Base-by-base conservation (phyloP, 2,113 vertebrate species). In the Narcine bancroftii region DNA sequence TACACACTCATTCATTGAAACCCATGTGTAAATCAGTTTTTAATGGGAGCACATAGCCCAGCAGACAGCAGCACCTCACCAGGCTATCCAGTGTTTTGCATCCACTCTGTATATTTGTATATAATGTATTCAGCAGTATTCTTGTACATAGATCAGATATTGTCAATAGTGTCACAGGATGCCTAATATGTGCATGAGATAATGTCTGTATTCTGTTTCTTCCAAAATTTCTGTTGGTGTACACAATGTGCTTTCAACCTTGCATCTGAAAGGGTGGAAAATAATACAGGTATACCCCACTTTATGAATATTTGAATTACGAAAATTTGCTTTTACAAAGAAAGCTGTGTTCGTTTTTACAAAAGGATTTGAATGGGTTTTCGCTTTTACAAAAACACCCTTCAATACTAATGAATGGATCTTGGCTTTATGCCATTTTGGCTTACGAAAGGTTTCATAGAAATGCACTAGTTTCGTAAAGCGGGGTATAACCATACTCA, bases 1-100 rank as follows among this genome's bases (percentile, higher is more conserved):
- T 94, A 98, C 96, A 36, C 97, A 98, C 95, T 98, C 98, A 92
- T 97, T 98, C 96, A 98, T 98, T 69, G 97, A 98, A 95, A 98
- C 97, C 6, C 97, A 98, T 0, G 96, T 97, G 94, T 98, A 96
- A 97, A 92, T 65, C 60, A 89, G 47, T 91, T 91, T 91, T 39
- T 45, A 69, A 69, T 24, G 56, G 45, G 47, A 89, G 92, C 79
- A 92, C 65, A 73, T 83, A 73, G 33, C 69, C 81, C 47, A 76
- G 45, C 69, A 24, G 77, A 79, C 92, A 85, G 69, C 92, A 92
- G 72, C 33, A 36, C 42, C 72, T 75, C 36, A 10, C 45, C 63
- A 69, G 15, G 93, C 45, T 81, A 92, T 73, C 91, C 93, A 69
- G 92, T 77, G 92, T 93, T 92, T 63, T 94, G 93, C 93, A 92